Evolutionary conservation across 2,113 vertebrate genomes (phyloP), one percentile per base, ranked within the genome.

Genomic region (Jacana jacana): DNA sequence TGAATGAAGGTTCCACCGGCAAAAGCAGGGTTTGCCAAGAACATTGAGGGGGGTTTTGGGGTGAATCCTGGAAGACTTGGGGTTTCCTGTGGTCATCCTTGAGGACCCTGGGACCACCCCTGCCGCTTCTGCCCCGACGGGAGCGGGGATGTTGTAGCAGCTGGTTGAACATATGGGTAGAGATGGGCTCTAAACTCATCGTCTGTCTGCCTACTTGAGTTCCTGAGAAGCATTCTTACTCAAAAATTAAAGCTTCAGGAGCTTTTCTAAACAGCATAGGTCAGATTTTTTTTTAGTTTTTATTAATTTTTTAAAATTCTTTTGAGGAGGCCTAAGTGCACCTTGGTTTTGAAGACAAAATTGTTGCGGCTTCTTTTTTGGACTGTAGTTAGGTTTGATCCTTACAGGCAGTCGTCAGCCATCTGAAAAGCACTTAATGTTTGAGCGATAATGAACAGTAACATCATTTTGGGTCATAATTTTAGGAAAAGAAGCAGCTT

Each of bases 181-280:
- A 93, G 86, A 86, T 79, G 86, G 91, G 86, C 95, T 95, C 86
- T 92, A 63, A 91, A 95, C 86, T 81, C 88, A 71, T 95, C 92
- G 86, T 95, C 92, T 96, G 92, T 60, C 73, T 92, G 88, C 83
- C 60, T 93, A 6, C 88, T 86, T 18, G 55, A 75, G 69, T 81
- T 88, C 69, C 77, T 64, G 19, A 80, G 88, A 33, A 91, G 49
- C 70, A 48, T 73, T 72, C 54, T 66, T 30, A 39, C 55, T 78
- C 6, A 0, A 46, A 86, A 79, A 55, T 31, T 30, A 61, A 71
- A 70, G 73, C 69, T 30, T 69, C 55, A 3, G 37, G 19, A 64
- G 60, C 64, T 94, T 85, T 95, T 81, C 71, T 79, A 23, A 90
- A 22, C 71, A 58, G 15, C n/a, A 14, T 65, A 19, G 86, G 75